Evolutionary conservation across 2,113 vertebrate genomes (phyloP), one percentile per base, ranked within the genome.

Genomic region (Esox niger): DNA sequence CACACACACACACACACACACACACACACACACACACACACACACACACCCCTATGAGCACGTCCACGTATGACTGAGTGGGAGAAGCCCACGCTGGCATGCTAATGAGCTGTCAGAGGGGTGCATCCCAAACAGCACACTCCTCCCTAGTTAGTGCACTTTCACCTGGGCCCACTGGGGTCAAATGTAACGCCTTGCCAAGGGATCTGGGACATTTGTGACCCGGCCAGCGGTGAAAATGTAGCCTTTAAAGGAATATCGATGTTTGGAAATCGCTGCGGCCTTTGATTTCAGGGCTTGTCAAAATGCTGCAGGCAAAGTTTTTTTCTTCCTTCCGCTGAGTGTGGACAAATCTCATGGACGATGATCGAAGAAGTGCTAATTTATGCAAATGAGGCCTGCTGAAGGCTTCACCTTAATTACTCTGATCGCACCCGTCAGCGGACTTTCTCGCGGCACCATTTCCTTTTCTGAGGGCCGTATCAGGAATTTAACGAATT

Each of bases 381-480:
- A 90, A 92, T 91, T 85, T 86, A 93, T 91, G 89, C 89, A 90
- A 88, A 89, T 86, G 49, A 17, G 17, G n/a, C 17, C 38, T 4
- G 38, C 17, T 8, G 56, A 83, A 23, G 66, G 71, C 74, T 81
- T 84, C 79, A 86, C 86, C 82, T 90, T 92, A 91, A 93, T 93
- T 89, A 90, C 84, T 66, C 66, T 73, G 67, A 83, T 80, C 79
- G 76, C 0, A 29, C 77, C 79, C 86, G 84, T 91, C 88, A 84
- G 87, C 69, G 79, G 78, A 77, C 86, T 74, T 68, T 77, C 38
- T 84, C 82, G 67, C 6, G 1, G 86, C 55, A 26, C 33, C 64
- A 5, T 63, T 21, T 11, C 52, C 3, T 62, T 71, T 69, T 31
- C 56, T 27, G 35, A 15, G 38, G 5, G 11, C 13, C 13, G 38